Conservation (phyloP, 2,888 invertebrate species). For the Catocala sponsa region DNA sequence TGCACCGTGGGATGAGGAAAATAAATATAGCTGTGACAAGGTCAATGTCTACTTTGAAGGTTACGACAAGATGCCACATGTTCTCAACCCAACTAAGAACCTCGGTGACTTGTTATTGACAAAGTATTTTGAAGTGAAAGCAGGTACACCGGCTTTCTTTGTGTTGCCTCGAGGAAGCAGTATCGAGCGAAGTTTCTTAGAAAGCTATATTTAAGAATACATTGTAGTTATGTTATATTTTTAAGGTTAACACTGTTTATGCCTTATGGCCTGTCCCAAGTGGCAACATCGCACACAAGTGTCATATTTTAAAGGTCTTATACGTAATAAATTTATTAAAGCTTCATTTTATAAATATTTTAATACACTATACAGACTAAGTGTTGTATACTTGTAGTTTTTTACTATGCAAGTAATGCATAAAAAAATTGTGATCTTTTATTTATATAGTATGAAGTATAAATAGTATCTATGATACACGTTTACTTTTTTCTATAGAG, state of each 20-base stretch:
- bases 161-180: slow-evolving; percentile 87
- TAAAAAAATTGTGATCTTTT: too few species aligned
- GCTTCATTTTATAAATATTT: too few species aligned
- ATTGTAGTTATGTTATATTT: neutral
- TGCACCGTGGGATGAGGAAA: slow-evolving; percentile 91
- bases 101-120: slow-evolving; percentile 88
- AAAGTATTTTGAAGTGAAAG: slow-evolving; percentile 89
- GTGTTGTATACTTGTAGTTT: too few species aligned
- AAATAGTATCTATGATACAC: too few species aligned
- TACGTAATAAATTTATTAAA: too few species aligned
- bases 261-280: too few species aligned
- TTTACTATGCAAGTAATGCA: too few species aligned
- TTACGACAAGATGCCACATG: slow-evolving; percentile 87
- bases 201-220: slow-evolving; percentile 73
- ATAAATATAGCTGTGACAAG: slow-evolving; percentile 88
- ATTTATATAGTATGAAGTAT: too few species aligned
- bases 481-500: too few species aligned
- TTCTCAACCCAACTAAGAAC: slow-evolving; percentile 86
- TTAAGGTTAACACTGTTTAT: neutral
- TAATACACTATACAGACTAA: too few species aligned
- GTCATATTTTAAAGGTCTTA: too few species aligned
- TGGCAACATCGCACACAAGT: too few species aligned
- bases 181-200: slow-evolving; percentile 88
- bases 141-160: slow-evolving; percentile 90
- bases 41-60: slow-evolving; percentile 93